Percentiles rank a stretch among this genome's conserved stretches.
Conservation (phyloP, 2,888 invertebrate genomes). For the Hypercompe scribonia region DNA sequence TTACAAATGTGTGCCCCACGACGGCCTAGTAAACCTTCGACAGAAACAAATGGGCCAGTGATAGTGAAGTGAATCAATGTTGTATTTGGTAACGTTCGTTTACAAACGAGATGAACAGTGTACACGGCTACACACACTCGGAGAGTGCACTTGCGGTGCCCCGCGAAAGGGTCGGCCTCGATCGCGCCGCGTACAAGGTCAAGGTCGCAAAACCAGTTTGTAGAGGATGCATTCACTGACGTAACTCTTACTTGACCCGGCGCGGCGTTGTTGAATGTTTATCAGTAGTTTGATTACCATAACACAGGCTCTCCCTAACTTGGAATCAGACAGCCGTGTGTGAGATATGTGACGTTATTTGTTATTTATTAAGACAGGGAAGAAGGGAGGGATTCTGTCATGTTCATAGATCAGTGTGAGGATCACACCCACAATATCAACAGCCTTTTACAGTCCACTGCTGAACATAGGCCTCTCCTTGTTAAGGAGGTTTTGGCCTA, state of each 20-base stretch:
- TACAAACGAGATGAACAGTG: neutral
- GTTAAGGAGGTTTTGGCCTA: no score
- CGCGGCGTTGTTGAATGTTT: no score
- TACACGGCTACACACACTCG: neutral
- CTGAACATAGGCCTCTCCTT: no score
- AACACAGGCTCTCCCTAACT: no score
- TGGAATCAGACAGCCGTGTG: no score
- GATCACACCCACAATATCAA: no score
- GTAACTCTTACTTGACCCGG: neutral
- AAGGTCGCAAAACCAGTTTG: constrained; percentile 7
- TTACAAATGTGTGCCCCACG: neutral
- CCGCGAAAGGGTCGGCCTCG: neutral
- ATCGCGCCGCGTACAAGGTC: neutral
- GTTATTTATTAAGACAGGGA: no score
- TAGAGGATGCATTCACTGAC: neutral
- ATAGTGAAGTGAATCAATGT: neutral
- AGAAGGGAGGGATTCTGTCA: no score
- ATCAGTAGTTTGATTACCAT: no score
- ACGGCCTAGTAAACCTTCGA: neutral
- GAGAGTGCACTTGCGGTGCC: neutral
- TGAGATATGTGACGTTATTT: no score
- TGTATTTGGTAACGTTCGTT: neutral
- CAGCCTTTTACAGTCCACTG: no score
- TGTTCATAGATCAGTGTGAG: no score
- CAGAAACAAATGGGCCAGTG: neutral